Base-by-base conservation (phyloP, 2,888 invertebrate genomes). In the Caenorhabditis sp. region DNA sequence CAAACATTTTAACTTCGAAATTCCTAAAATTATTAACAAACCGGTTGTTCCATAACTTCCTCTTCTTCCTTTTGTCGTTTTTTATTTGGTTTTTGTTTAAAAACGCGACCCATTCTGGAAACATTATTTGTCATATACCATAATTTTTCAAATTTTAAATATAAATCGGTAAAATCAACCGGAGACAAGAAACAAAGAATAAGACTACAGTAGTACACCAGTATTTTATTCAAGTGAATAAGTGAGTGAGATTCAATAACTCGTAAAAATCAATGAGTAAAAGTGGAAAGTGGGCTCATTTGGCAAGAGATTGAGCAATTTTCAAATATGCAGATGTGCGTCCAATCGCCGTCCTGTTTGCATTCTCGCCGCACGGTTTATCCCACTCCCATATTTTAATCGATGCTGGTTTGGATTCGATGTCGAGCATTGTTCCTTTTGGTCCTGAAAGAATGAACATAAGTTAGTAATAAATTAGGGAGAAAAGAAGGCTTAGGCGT, bases 371-470 rank as follows among this genome's bases (percentile, higher is more conserved):
- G 52, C 73, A 73, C 1, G 69, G 61, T 12, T 65, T 61, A 49
- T 74, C 73, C 73, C 73, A 74, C 27, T 74, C 64, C 73, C 73
- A 74, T 3, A 74, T 26, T 26, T 38, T 60, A 20, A 74, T 67
- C 2, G 57, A 7, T 2, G 54, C 63, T 1, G 61, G 38, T 21
- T 50, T 57, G 1, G 50, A 38, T 31, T 74, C 73, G 17, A 74
- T 74, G 38, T 69, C 73, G 12, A 69, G 36, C 20, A 66, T 52
- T 21, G 23, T 54, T 50, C 73, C 69, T 57, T 69, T 74, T 27
- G 66, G 60, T 10, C 71, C 70, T 70, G 36, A 20, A 68, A 17
- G 25, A 43, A 57, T 50, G 52, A 38, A 7, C 1, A 10, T 52
- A 12, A 52, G 20, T n/a, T 20, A n/a, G n/a, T n/a, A n/a, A n/a